These are phyloP conservation scores for Orestias chungarensis DNA, from an alignment of 2,797 vertebrate species.

Conservation along the genomic window DNA sequence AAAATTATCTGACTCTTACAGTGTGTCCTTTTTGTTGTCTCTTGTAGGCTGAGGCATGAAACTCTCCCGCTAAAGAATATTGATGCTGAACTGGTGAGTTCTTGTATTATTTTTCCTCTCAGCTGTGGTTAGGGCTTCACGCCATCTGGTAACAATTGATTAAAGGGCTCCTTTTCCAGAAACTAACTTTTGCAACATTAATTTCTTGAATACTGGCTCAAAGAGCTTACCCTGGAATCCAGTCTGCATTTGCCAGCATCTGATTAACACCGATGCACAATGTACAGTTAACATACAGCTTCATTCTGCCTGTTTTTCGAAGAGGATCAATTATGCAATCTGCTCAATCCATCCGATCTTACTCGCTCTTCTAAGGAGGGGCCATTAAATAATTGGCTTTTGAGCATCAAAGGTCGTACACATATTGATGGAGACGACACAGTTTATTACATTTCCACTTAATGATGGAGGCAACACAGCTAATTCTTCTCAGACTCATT, in stretches of 20 bases:
- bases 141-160: slow-evolving; percentile 34
- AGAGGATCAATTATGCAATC: slow-evolving; percentile 38
- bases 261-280: slow-evolving; percentile 42
- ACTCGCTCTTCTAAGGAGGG: slow-evolving; percentile 4
- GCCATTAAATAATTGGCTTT: slow-evolving; percentile 24
- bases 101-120: slow-evolving; percentile 25
- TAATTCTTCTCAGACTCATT: slow-evolving; percentile 36
- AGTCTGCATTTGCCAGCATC: slow-evolving; percentile 23
- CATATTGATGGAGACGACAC: slow-evolving; percentile 10
- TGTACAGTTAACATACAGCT: slow-evolving; percentile 33
- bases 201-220: slow-evolving; percentile 29
- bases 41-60: slow-evolving; percentile 75
- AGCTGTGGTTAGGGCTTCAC: slow-evolving; percentile 8
- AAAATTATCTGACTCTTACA: slow-evolving; percentile 46
- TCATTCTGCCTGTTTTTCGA: slow-evolving; percentile 18
- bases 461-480: slow-evolving; percentile 45
- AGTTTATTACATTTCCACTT: slow-evolving; percentile 47
- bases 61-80: slow-evolving; percentile 65
- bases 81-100: slow-evolving; percentile 81
- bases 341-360: not conserved
- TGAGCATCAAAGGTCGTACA: slow-evolving; percentile 24
- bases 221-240: slow-evolving; percentile 24
- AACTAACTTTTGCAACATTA: slow-evolving; percentile 29
- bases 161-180: slow-evolving; percentile 20
- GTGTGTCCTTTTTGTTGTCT: slow-evolving; percentile 72